Percentiles rank a stretch among this genome's conserved stretches.
phyloP scores from a whole-genome alignment of 2,797 vertebrate genomes.

The Adelosebastes latens region DNA sequence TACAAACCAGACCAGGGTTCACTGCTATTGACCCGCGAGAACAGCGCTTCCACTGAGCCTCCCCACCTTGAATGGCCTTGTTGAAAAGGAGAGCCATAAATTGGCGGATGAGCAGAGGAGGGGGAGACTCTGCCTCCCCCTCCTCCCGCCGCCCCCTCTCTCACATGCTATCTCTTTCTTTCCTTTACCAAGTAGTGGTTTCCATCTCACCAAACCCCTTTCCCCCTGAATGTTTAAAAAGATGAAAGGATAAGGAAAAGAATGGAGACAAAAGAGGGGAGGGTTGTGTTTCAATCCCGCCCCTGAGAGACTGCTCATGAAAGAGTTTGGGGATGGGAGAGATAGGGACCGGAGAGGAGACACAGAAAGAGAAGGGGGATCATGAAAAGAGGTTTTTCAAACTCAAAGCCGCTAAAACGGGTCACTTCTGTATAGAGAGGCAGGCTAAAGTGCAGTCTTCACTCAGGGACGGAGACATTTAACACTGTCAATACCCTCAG shows the following conservation, averaged over 20 bases:
- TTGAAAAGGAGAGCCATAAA: conserved; percentile 76
- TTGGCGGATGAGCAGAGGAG: conserved; percentile 67
- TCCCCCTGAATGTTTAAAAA: conserved; percentile 83
- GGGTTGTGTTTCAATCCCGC: conserved; percentile 82
- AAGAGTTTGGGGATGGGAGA: conserved; percentile 82
- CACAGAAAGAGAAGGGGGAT: conserved; percentile 61
- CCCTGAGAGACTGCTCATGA: conserved; percentile 83
- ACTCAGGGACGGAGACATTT: conserved; percentile 65
- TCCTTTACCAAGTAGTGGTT: conserved; percentile 79
- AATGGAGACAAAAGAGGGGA: conserved; percentile 82
- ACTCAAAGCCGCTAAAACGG: conserved; percentile 66
- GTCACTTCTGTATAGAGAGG: conserved; percentile 70
- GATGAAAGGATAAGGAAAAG: conserved; percentile 87
- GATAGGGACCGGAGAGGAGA: conserved; percentile 77
- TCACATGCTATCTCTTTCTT: conserved; percentile 77
- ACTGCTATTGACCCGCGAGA: conserved; percentile 65
- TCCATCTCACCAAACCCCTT: conserved; percentile 81
- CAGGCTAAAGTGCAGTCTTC: conserved; percentile 69
- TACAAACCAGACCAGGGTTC: conserved; percentile 52
- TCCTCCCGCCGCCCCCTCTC: conserved; percentile 20
- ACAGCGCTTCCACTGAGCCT: conserved; percentile 60
- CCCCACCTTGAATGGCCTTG: conserved; percentile 75
- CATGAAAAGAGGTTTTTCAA: conserved; percentile 77
- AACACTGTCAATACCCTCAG: conserved; percentile 62
- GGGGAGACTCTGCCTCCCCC: conserved; percentile 44